These are phyloP conservation scores for Merluccius polli DNA, from an alignment of 2,797 vertebrate genomes.

Conservation along the genomic window DNA sequence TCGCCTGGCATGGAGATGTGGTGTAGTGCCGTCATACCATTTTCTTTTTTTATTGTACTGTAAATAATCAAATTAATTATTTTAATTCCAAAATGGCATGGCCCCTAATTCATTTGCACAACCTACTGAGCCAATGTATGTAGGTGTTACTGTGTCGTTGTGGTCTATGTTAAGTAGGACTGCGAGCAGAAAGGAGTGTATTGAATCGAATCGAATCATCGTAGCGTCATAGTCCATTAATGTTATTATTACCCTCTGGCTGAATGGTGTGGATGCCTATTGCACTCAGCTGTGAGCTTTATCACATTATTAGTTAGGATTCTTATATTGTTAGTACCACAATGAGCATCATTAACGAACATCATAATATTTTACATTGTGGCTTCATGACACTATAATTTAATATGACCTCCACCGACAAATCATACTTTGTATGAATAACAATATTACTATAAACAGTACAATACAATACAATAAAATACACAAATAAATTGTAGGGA, in stretches of 20 bases:
- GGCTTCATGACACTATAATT: not conserved
- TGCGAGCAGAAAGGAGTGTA: not conserved
- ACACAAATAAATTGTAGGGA: too few species aligned
- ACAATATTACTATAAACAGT: not conserved
- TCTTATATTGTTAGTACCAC: not conserved
- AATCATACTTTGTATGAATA: not conserved
- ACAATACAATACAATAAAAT: not conserved
- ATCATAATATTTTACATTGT: not conserved
- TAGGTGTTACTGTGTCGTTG: not conserved
- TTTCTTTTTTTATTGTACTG: not conserved
- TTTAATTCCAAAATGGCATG: not conserved
- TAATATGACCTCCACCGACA: not conserved
- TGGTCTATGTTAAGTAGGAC: not conserved
- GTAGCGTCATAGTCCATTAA: not conserved
- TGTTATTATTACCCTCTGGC: conserved; percentile 8
- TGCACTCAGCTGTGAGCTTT: not conserved
- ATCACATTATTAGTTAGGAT: not conserved
- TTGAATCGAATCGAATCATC: too few species aligned
- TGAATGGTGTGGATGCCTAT: not conserved
- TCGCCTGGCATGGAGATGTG: not conserved
- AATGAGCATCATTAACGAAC: not conserved
- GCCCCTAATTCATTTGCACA: not conserved
- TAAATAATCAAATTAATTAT: not conserved
- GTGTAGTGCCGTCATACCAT: not conserved
- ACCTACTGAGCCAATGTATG: not conserved